Evolutionary conservation across 2,797 vertebrate species (phyloP).

Genomic region (Anguilla obscura): DNA sequence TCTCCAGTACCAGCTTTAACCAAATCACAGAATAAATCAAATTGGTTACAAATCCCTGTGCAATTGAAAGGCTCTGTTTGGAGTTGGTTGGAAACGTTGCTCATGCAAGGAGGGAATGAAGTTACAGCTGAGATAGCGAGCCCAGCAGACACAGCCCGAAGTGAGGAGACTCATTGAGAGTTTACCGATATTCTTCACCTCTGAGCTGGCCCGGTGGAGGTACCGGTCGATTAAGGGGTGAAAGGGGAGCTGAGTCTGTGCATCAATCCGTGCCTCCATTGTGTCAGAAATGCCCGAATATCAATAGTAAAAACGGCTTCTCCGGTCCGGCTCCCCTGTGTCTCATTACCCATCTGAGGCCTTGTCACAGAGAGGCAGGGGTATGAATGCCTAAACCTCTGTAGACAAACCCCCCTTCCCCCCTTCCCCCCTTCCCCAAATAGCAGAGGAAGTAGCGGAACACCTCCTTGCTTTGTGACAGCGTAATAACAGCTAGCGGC

Average conservation of each 20-base stretch:
- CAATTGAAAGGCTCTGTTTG: not conserved
- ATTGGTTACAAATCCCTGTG: not conserved
- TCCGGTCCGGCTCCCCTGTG: not conserved
- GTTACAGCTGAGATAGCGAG: not conserved
- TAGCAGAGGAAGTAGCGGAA: not conserved
- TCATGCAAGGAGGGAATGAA: not conserved
- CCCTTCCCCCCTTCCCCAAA: no score
- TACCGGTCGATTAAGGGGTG: conserved; percentile 8
- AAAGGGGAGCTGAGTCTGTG: conserved; percentile 17
- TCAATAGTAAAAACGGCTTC: conserved; percentile 5
- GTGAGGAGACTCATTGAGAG: conserved; percentile 3
- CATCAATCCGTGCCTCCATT: conserved; percentile 4
- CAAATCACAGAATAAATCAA: not conserved
- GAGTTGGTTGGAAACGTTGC: not conserved
- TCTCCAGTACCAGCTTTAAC: not conserved
- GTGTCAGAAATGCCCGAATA: conserved; percentile 21
- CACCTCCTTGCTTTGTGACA: not conserved
- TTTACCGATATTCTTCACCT: conserved; percentile 32
- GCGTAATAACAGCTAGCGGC: conserved; percentile 12
- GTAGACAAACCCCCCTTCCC: no score
- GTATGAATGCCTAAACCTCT: conserved; percentile 1
- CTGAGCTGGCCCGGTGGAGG: conserved; percentile 15
- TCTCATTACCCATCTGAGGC: conserved; percentile 14
- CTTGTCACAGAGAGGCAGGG: not conserved
- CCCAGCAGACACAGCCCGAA: not conserved